Percentiles rank a stretch among this genome's conserved stretches.
Evolutionary conservation across 2,113 vertebrate species (phyloP).

Genomic region (Pluvialis apricaria): DNA sequence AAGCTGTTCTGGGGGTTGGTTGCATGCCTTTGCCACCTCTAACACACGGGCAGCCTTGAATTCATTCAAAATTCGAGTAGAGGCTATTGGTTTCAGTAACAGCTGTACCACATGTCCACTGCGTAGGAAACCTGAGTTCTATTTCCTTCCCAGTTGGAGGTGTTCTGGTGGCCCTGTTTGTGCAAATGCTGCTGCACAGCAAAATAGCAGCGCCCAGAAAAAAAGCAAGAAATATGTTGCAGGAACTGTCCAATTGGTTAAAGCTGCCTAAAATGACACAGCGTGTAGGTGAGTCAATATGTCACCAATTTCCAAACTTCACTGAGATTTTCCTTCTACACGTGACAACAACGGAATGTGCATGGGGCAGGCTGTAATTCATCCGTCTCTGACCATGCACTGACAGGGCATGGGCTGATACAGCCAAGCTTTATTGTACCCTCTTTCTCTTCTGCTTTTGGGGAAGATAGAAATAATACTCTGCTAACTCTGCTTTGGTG

Average conservation of each 20-base stretch:
- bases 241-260: not conserved
- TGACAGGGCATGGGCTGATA: not conserved
- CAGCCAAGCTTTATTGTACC: not conserved
- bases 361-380: not conserved
- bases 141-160: not conserved
- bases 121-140: not conserved
- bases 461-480: not conserved
- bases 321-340: not conserved
- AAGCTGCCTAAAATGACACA: not conserved
- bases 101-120: not conserved
- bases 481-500: not conserved
- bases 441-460: not conserved
- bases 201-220: not conserved
- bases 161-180: not conserved
- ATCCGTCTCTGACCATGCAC: not conserved
- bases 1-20: not conserved
- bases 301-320: not conserved
- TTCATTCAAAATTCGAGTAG: fast-evolving
- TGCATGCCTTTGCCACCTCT: not conserved
- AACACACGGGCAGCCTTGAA: not conserved
- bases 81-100: not conserved
- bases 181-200: not conserved
- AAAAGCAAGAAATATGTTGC: not conserved
- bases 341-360: not conserved
- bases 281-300: not conserved